Evolutionary conservation across 1,140 invertebrate genomes (phyloP).

Genomic region (Cherax quadricarinatus): DNA sequence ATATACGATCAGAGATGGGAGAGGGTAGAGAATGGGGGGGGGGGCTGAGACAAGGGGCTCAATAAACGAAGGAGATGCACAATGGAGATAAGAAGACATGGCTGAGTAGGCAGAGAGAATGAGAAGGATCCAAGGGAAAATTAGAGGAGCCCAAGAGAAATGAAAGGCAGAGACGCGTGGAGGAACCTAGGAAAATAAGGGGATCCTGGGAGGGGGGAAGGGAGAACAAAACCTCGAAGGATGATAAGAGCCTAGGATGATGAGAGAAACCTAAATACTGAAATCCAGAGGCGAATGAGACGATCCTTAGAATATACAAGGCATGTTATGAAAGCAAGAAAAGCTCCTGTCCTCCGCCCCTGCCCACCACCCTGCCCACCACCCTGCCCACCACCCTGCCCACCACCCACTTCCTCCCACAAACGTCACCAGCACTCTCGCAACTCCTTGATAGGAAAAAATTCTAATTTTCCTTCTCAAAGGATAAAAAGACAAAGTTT

Average conservation of each 20-base stretch:
- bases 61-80: not conserved
- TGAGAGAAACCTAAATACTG: no score
- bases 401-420: not conserved
- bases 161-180: not conserved
- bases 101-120: not conserved
- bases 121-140: not conserved
- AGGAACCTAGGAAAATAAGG: not conserved
- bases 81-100: not conserved
- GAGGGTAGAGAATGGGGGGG: no score
- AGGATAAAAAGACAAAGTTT: conserved; percentile 65
- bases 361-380: no score
- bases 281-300: no score
- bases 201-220: no score
- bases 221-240: no score
- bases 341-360: no score
- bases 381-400: no score
- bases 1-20: no score
- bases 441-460: conserved; percentile 53
- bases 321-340: no score
- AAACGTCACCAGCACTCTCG: conserved; percentile 40
- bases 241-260: no score
- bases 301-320: no score
- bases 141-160: not conserved
- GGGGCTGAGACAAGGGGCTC: not conserved
- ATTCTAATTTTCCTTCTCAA: conserved; percentile 62